Conservation (phyloP, 2,888 invertebrate species). For the Melipona beecheii region DNA sequence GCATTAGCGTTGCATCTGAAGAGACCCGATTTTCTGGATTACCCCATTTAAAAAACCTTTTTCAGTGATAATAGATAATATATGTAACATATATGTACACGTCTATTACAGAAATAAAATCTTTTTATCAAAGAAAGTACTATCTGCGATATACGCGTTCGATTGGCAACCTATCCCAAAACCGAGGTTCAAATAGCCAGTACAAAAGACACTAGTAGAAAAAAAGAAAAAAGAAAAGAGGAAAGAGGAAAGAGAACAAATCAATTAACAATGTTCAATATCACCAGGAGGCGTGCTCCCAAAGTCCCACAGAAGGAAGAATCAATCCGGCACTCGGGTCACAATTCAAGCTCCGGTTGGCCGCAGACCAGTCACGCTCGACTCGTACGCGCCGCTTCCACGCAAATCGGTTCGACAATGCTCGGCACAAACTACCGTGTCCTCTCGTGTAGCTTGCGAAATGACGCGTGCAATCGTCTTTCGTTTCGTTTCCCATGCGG, state of each 20-base stretch:
- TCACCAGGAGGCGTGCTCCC: neutral
- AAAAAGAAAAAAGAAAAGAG: too few species aligned
- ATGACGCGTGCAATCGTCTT: constrained; percentile 37
- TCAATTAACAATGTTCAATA: neutral
- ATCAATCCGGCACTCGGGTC: neutral
- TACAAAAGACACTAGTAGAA: too few species aligned
- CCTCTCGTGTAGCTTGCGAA: constrained; percentile 20
- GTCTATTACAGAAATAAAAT: too few species aligned
- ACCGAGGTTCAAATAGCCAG: too few species aligned
- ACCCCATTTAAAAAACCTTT: too few species aligned
- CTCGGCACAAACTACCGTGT: neutral
- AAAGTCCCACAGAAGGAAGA: neutral
- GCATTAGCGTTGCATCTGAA: too few species aligned
- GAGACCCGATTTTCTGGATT: too few species aligned
- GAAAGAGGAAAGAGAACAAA: neutral
- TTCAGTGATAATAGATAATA: too few species aligned
- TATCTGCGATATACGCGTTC: too few species aligned
- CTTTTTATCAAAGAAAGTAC: too few species aligned
- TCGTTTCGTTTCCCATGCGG: constrained; percentile 2
- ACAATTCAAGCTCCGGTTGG: neutral
- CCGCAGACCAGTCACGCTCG: neutral
- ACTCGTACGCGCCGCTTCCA: neutral
- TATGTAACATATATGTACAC: too few species aligned
- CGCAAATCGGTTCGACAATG: constrained; percentile 21
- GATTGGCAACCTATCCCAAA: too few species aligned